Conservation (phyloP, 2,113 vertebrate genomes). For the Neodon shergylaensis region DNA sequence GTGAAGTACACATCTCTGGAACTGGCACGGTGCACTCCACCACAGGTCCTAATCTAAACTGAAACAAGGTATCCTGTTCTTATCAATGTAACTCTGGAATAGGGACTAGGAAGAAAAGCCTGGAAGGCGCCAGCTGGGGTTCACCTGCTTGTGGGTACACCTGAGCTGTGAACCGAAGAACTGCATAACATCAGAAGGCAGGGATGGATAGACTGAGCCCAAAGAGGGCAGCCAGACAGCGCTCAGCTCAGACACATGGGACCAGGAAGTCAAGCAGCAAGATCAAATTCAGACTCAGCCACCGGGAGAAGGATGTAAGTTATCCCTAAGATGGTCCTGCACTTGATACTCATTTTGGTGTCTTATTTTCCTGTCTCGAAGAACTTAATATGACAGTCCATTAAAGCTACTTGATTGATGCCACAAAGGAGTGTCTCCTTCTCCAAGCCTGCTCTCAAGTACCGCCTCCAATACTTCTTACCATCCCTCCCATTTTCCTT, state of each 20-base stretch:
- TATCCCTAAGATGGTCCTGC: neutral
- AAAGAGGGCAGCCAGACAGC: neutral
- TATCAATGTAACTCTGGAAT: neutral
- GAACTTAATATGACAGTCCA: neutral
- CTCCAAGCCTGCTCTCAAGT: neutral
- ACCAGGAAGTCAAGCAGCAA: neutral
- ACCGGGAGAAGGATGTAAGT: neutral
- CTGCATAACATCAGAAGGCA: neutral
- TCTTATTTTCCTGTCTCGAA: constrained; percentile 44
- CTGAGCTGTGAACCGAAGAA: neutral
- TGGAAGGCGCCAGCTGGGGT: neutral
- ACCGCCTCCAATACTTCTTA: neutral
- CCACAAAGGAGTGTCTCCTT: neutral
- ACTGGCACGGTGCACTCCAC: neutral
- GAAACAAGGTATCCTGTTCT: neutral
- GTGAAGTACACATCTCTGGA: neutral
- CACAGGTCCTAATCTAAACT: neutral
- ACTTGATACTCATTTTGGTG: neutral
- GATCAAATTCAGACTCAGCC: neutral
- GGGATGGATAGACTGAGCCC: neutral
- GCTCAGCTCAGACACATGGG: neutral
- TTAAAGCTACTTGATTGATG: constrained; percentile 16
- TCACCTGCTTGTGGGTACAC: neutral
- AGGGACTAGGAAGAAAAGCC: neutral
- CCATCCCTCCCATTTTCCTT: neutral